Conservation (phyloP, 1,140 invertebrate species). For the Penaeus chinensis region DNA sequence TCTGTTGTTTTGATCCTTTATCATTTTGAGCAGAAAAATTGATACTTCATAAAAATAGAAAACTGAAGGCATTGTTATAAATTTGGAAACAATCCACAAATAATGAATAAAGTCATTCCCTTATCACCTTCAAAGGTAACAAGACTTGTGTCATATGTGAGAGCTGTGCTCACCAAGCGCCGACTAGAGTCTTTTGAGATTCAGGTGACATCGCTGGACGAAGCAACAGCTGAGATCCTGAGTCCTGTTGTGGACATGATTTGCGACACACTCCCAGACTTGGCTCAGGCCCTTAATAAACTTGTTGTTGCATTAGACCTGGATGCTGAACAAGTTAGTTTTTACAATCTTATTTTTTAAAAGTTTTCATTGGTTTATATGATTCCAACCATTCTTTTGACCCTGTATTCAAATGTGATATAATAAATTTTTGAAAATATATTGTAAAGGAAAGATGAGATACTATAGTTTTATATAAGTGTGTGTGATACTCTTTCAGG, state of each 20-base stretch:
- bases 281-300: constrained; percentile 57
- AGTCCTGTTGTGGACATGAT: constrained; percentile 64
- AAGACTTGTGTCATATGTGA: constrained; percentile 61
- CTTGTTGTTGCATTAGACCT: constrained; percentile 63
- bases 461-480: no score
- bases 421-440: no score
- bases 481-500: constrained; percentile 25
- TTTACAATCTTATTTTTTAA: no score
- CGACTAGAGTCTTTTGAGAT: constrained; percentile 63
- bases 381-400: no score
- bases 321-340: constrained; percentile 61
- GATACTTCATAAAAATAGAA: neutral
- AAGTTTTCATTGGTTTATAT: no score
- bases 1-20: neutral
- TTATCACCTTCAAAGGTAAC: constrained; percentile 45
- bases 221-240: constrained; percentile 57
- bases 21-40: neutral
- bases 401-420: no score
- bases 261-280: constrained; percentile 63
- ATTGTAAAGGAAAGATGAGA: no score
- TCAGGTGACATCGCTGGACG: constrained; percentile 59
- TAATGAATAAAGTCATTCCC: neutral
- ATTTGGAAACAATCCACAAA: no score
- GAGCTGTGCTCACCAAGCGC: constrained; percentile 61
- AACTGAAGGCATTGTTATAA: no score